Evolutionary conservation across 2,888 invertebrate species (phyloP), one percentile per base, ranked within the genome.

Genomic region (Pristionchus mayeri): DNA sequence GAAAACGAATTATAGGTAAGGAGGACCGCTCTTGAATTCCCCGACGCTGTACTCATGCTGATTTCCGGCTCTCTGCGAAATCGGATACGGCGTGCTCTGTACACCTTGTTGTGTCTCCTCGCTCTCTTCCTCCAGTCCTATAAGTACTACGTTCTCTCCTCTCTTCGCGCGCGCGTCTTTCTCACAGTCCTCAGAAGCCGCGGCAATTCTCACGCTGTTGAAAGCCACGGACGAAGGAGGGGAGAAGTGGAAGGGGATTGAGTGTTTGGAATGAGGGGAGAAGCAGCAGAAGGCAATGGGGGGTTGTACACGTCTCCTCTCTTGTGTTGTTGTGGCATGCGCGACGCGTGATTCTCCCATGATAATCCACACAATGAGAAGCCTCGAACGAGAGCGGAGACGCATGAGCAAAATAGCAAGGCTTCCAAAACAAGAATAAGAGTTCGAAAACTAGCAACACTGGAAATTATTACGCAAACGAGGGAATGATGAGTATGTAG

Each of bases 121-220:
- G 37, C n/a, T 44, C 40, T 13, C 37, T n/a, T 24, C 40, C 71
- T 18, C 37, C n/a, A 40, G 40, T 71, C 63, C 71, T 71, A 40
- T 71, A n/a, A 21, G 67, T 37, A 9, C 18, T 63, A 63, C 34
- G 63, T 44, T 71, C 71, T 71, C 71, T 71, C 71, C 37, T 4
- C 40, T 44, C 71, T 71, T n/a, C 7, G 9, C 21, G n/a, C n/a
- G n/a, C n/a, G n/a, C n/a, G n/a, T n/a, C n/a, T n/a, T n/a, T n/a
- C 71, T n/a, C 71, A 71, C 71, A 71, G 71, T 71, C 71, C 71
- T 71, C 71, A 34, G 71, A 71, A 71, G 71, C 71, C 24, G 71
- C 71, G 54, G 13, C 40, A 71, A 44, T 71, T 71, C 71, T 71
- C 71, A 71, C 71, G 71, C 71, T 71, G 71, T 71, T 71, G 37